A percentile compares a stretch with the other conserved stretches of the same genome.
phyloP scores from a whole-genome alignment of 2,888 invertebrate genomes.

The Oeneis ivallda region DNA sequence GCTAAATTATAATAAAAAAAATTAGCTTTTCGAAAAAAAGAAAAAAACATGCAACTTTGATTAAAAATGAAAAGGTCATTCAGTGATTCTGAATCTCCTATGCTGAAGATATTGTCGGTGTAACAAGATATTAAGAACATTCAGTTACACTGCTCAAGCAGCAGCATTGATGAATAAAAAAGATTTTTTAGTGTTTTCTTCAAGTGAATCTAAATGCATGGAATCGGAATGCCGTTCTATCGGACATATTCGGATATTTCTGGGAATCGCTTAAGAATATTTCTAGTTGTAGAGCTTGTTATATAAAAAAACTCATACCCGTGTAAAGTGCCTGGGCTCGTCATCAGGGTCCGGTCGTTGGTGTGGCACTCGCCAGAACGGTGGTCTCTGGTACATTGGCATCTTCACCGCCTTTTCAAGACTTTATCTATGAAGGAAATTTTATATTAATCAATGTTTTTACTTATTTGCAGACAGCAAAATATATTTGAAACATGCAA shows the following conservation, averaged over 20 bases:
- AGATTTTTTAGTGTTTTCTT: too few species aligned
- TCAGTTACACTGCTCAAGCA: background rate
- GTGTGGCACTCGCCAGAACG: slow-evolving; percentile 83
- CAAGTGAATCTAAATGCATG: too few species aligned
- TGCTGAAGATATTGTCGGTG: background rate
- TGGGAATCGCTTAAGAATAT: too few species aligned
- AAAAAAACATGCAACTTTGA: too few species aligned
- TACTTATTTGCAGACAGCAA: background rate
- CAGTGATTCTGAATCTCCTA: background rate
- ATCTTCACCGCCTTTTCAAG: slow-evolving; percentile 40
- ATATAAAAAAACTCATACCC: slow-evolving; percentile 47
- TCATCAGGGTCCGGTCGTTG: slow-evolving; percentile 71
- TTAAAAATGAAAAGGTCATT: background rate
- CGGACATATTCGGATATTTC: too few species aligned
- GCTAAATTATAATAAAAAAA: background rate
- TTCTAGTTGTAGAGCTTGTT: background rate
- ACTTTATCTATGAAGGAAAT: slow-evolving; percentile 18
- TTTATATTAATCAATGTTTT: background rate
- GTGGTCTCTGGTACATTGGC: slow-evolving; percentile 82
- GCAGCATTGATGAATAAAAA: too few species aligned
- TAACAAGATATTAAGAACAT: background rate
- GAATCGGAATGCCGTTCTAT: too few species aligned
- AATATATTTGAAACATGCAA: background rate
- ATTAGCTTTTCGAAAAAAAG: background rate
- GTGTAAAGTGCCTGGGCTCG: slow-evolving; percentile 56